Evolutionary conservation across 1,140 invertebrate genomes (phyloP).

Genomic region (Colletes gigas): DNA sequence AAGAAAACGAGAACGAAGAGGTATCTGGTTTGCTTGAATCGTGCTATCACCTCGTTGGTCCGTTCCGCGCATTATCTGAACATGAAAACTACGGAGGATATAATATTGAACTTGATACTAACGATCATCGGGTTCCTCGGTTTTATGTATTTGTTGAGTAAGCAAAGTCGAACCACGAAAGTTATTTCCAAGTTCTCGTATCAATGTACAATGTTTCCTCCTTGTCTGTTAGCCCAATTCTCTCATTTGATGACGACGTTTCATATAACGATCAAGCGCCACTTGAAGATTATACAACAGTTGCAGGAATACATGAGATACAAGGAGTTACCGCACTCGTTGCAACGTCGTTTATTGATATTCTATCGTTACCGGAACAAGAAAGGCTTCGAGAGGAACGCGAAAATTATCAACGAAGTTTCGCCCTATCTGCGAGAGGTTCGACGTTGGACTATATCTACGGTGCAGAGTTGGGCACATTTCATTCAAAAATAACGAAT

Average conservation of each 20-base stretch:
- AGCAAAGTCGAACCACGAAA: background rate
- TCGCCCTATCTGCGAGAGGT: constrained; percentile 76
- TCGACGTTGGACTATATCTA: background rate
- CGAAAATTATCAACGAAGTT: constrained; percentile 76
- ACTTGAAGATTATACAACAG: constrained; percentile 67
- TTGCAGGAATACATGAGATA: constrained; percentile 72
- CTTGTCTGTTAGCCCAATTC: constrained; percentile 62
- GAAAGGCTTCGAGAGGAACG: constrained; percentile 77
- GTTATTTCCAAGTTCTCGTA: background rate
- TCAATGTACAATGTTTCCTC: constrained; percentile 5
- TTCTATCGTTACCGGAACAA: constrained; percentile 78
- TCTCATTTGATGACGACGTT: constrained; percentile 64
- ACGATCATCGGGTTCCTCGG: constrained; percentile 70
- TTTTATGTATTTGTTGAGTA: constrained; percentile 73
- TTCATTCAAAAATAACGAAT: too few species aligned
- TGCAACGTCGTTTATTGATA: constrained; percentile 65
- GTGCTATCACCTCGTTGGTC: constrained; percentile 69
- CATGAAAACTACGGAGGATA: constrained; percentile 69
- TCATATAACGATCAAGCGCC: constrained; percentile 60
- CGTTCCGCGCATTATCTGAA: constrained; percentile 70
- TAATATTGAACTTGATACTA: constrained; percentile 70
- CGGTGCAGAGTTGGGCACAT: too few species aligned
- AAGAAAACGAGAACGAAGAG: constrained; percentile 50
- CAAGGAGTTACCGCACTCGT: constrained; percentile 68
- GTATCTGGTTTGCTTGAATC: constrained; percentile 72